Evolutionary conservation across 2,888 invertebrate species (phyloP).

Genomic region (Gymnosoma rotundatum): DNA sequence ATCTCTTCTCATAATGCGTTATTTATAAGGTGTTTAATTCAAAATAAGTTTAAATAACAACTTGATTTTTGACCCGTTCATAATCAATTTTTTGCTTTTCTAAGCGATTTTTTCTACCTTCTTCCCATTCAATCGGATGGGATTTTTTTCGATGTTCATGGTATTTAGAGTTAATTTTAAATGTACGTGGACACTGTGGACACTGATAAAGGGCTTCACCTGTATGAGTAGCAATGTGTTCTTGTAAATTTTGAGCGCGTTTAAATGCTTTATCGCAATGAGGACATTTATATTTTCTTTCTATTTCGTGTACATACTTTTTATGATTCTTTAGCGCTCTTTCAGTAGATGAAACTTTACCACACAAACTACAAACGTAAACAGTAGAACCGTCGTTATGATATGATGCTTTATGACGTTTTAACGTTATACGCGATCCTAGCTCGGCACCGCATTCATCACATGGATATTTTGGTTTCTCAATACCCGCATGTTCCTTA

Average conservation of each 20-base stretch:
- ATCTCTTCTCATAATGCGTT: too few species aligned
- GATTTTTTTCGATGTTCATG: constrained; percentile 80
- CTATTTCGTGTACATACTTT: constrained; percentile 71
- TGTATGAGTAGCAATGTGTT: constrained; percentile 81
- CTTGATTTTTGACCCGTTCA: constrained; percentile 57
- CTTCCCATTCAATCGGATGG: constrained; percentile 79
- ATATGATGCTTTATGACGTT: constrained; percentile 71
- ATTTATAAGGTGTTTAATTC: too few species aligned
- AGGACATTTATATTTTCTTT: constrained; percentile 72
- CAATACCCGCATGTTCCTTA: constrained; percentile 64
- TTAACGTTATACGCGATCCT: constrained; percentile 67
- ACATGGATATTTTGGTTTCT: constrained; percentile 68
- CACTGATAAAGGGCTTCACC: constrained; percentile 80
- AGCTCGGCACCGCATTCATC: constrained; percentile 71
- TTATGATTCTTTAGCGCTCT: constrained; percentile 72
- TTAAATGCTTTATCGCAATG: constrained; percentile 74
- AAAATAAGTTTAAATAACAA: constrained; percentile 45
- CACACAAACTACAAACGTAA: constrained; percentile 72
- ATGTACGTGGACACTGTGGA: constrained; percentile 79
- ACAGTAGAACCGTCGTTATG: constrained; percentile 70
- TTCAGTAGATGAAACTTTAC: constrained; percentile 71
- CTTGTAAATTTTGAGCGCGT: constrained; percentile 71
- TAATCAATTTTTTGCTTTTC: constrained; percentile 61
- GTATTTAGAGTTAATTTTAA: constrained; percentile 81
- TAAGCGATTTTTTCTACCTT: constrained; percentile 69